Conservation (phyloP, 2,888 invertebrate genomes). For the Hymenopus coronatus region DNA sequence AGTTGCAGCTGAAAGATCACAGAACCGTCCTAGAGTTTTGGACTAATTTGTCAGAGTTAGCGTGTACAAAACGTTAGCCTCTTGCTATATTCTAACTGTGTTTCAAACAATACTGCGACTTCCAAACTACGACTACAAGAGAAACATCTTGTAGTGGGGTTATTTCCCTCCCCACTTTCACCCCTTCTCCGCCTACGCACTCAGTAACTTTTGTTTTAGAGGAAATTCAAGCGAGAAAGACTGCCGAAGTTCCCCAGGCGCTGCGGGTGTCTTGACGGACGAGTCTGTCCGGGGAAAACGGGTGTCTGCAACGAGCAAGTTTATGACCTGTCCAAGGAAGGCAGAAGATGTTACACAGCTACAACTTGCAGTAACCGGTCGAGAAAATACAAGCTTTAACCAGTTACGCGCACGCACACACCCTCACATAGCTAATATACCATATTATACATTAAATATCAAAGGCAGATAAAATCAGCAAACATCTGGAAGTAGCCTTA, state of each 20-base stretch:
- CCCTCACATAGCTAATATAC: too few relatives aligned
- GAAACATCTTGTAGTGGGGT: not conserved
- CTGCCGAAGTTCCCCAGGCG: not conserved
- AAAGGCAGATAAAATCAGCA: too few relatives aligned
- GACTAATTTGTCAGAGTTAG: not conserved
- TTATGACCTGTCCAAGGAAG: not conserved
- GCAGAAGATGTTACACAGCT: not conserved
- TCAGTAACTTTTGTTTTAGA: conserved; percentile 1
- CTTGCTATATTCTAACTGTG: not conserved
- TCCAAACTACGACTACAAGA: not conserved
- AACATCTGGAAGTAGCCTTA: too few relatives aligned
- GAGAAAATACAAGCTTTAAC: too few relatives aligned
- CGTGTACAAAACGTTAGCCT: not conserved
- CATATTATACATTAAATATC: too few relatives aligned
- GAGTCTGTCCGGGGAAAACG: not conserved
- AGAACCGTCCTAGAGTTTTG: not conserved
- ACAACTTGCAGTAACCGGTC: not conserved
- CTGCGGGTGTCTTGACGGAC: not conserved
- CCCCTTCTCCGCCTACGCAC: too few relatives aligned
- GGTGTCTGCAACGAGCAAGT: not conserved
- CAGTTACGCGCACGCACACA: too few relatives aligned
- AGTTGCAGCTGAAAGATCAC: not conserved
- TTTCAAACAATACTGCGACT: not conserved
- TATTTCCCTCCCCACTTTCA: not conserved
- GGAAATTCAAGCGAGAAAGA: not conserved